Evolutionary conservation across 2,888 invertebrate species (phyloP), one percentile per base, ranked within the genome.

Genomic region (Temnothorax rugatulus): DNA sequence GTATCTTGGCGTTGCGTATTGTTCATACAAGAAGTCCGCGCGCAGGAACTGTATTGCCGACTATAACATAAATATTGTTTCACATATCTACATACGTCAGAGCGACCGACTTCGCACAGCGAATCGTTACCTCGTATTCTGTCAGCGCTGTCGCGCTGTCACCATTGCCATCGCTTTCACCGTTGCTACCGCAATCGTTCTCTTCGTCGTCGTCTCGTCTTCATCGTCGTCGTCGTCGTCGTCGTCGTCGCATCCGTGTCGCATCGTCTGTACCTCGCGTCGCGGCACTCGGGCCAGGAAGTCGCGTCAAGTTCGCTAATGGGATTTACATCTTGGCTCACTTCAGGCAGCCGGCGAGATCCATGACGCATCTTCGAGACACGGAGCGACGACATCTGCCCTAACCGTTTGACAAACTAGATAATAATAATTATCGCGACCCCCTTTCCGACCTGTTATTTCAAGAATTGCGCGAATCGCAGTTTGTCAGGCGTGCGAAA

Each of bases 281-380:
- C 85, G 61, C 87, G 84, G 75, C 83, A 87, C 82, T 82, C 81
- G 71, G 84, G 68, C 73, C 84, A 88, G 86, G 87, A 89, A 91
- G 87, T 91, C 87, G 89, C 87, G 88, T 91, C 91, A 92, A 92
- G 90, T 92, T 91, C 88, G 88, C 90, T 92, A 91, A 93, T 92
- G 91, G 92, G 92, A 92, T 93, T 92, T 92, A 88, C 91, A 91
- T 91, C 92, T 90, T 88, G 89, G 84, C 87, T 86, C 87, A 86
- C 85, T 81, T 85, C 86, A 86, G 85, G 82, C 90, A 90, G 84
- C 86, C 87, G 82, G 79, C 85, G 82, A 83, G 84, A 91, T 89
- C 88, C 84, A 75, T 86, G 88, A 87, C 86, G 86, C 84, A 71
- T 86, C 85, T 83, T 68, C 81, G 73, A 50, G 54, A 83, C 85